Base-by-base conservation (phyloP, 2,113 vertebrate genomes). In the Sinocyclocheilus anophthalmus region DNA sequence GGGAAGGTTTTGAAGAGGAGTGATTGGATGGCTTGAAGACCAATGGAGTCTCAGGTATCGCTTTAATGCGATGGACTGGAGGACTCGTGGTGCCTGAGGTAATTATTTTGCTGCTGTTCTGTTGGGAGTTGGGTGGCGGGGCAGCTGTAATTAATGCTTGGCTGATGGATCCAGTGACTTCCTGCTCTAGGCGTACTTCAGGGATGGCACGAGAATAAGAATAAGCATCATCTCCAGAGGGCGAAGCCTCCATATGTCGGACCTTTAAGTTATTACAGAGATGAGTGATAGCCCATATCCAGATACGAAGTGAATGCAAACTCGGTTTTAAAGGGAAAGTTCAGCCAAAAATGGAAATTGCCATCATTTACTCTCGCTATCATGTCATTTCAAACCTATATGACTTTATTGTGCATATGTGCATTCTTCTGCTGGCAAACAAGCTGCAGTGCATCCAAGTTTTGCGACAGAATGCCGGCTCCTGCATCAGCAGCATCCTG, bases 121-220 rank as follows among this genome's bases (percentile, higher is more conserved):
- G 73, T 88, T 92, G 93, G 93, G 93, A 93, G 88, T 76, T 86
- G 67, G 50, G 88, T 61, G 89, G 88, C 91, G 91, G 89, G 90
- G 91, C 90, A 90, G 88, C 89, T 90, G 92, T 95, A 94, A 95
- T 95, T 95, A 95, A 93, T 89, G 86, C 92, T 82, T 88, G 90
- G 79, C 91, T 93, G 91, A 91, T 93, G 91, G 92, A 93, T 91
- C 91, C 87, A 88, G 91, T 92, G 90, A 93, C 93, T 93, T 95
- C 92, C 92, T 93, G 92, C 89, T 91, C 91, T 82, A 76, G 84
- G 87, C 83, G 26, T 73, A 84, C 57, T 81, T 83, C 69, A 78
- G 81, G 78, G 87, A 81, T 81, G 85, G 81, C 53, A 76, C 20
- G 59, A 83, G 61, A 87, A 86, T 87, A 81, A 84, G 63, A 77